Percentiles rank a stretch among this genome's conserved stretches.
Evolutionary conservation across 2,797 vertebrate genomes (phyloP).

Genomic region (Coluber constrictor): DNA sequence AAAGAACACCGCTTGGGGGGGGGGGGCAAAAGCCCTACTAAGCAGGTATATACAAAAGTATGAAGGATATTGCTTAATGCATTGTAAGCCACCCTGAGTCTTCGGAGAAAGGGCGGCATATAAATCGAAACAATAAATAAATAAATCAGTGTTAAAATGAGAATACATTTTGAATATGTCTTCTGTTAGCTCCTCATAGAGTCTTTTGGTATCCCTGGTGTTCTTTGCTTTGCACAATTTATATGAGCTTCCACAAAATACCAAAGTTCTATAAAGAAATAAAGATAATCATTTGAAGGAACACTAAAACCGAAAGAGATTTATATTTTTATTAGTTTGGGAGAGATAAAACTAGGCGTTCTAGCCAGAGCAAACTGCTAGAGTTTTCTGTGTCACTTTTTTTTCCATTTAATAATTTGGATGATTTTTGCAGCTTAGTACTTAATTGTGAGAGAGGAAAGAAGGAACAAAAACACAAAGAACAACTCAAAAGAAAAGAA

Average conservation of each 20-base stretch:
- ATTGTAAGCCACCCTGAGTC: too few species aligned
- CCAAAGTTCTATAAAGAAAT: neutral
- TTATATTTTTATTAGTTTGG: neutral
- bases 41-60: too few species aligned
- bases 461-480: neutral
- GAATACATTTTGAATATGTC: constrained; percentile 6
- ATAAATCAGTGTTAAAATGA: neutral
- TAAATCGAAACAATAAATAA: too few species aligned
- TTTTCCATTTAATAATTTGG: neutral
- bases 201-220: neutral
- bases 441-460: neutral
- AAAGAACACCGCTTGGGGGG: too few species aligned
- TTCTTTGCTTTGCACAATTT: neutral
- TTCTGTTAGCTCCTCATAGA: neutral
- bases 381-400: neutral
- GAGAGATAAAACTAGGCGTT: neutral
- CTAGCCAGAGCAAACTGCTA: neutral
- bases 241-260: neutral
- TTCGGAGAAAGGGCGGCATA: too few species aligned
- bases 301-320: neutral
- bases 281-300: neutral
- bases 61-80: too few species aligned
- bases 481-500: neutral
- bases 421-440: neutral
- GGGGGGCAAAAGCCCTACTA: too few species aligned